Evolutionary conservation across 2,113 vertebrate genomes (phyloP), one percentile per base, ranked within the genome.

Genomic region (Piprites chloris): DNA sequence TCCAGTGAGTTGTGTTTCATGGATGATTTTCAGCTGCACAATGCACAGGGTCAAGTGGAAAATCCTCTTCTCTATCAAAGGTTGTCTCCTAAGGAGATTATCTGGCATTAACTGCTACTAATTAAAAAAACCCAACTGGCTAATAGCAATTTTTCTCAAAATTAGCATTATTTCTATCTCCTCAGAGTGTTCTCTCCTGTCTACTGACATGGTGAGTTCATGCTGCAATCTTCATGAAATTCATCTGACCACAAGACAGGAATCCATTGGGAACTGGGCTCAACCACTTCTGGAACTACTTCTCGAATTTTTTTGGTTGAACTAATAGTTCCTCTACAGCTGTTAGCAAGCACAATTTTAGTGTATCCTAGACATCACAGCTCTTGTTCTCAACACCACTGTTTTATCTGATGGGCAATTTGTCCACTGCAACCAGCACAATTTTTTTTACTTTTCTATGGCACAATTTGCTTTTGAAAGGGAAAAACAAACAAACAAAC

Each of bases 401-500:
- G 44, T 90, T 90, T 58, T 39, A 77, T 74, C 27, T 56, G 79
- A 77, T 86, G 59, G 69, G 63, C 71, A 88, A 58, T 85, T 55
- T 74, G 55, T 73, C 37, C 23, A 30, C 47, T 86, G 47, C 44
- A 90, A 63, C 10, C 77, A 72, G 66, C 32, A 91, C 73, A 92
- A 89, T 44, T 4, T 14, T 65, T 85, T 62, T 74, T 77, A 17
- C 37, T 92, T 33, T 92, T 75, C 62, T 67, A 6, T 52, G 22
- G 50, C 41, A 65, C 65, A 86, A 92, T 96, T 96, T 95, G 39
- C 95, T 92, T 82, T 53, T 95, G 79, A 94, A 93, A 93, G 47
- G 41, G 73, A 94, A 63, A 95, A 91, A 20, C 74, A 96, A 95
- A 55, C 81, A 96, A 95, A 55, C 81, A 96, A 95, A 69, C 91